Evolutionary conservation across 1,140 invertebrate genomes (phyloP).

Genomic region (Cotesia chilonis): DNA sequence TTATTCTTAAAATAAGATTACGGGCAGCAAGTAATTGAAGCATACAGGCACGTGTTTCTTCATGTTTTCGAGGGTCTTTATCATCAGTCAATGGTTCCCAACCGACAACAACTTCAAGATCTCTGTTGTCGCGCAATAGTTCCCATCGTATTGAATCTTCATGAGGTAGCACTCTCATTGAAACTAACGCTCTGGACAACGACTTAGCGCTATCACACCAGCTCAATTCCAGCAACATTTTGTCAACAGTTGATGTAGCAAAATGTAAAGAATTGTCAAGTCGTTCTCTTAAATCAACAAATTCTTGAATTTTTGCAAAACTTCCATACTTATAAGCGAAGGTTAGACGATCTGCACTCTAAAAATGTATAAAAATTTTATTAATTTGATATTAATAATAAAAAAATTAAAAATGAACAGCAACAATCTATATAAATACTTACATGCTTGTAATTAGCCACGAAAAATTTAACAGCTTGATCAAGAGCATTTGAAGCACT

Average conservation of each 20-base stretch:
- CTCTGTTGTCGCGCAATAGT: conserved; percentile 69
- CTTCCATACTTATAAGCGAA: conserved; percentile 94
- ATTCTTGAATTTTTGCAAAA: conserved; percentile 91
- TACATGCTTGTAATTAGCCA: conserved; percentile 87
- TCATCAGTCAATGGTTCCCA: conserved; percentile 56
- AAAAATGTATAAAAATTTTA: conserved; percentile 53
- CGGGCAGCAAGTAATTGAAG: conserved; percentile 52
- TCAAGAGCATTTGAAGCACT: conserved; percentile 73
- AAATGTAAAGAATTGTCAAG: conserved; percentile 86
- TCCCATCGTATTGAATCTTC: conserved; percentile 67
- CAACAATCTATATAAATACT: conserved; percentile 47
- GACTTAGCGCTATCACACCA: conserved; percentile 57
- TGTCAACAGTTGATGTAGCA: conserved; percentile 78
- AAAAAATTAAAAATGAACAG: conserved; percentile 9
- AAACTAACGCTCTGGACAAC: conserved; percentile 52
- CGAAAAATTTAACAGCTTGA: conserved; percentile 84
- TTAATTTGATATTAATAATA: conserved; percentile 22
- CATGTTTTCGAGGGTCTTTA: conserved; percentile 52
- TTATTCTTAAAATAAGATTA: conserved; percentile 58
- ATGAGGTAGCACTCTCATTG: conserved; percentile 69
- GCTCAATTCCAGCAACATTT: conserved; percentile 80
- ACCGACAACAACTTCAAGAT: conserved; percentile 64
- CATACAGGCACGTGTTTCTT: conserved; percentile 60
- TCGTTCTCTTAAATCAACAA: conserved; percentile 83
- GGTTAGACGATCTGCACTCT: conserved; percentile 91